Base-by-base conservation (phyloP, 2,797 vertebrate genomes). In the Malacoraja senta region DNA sequence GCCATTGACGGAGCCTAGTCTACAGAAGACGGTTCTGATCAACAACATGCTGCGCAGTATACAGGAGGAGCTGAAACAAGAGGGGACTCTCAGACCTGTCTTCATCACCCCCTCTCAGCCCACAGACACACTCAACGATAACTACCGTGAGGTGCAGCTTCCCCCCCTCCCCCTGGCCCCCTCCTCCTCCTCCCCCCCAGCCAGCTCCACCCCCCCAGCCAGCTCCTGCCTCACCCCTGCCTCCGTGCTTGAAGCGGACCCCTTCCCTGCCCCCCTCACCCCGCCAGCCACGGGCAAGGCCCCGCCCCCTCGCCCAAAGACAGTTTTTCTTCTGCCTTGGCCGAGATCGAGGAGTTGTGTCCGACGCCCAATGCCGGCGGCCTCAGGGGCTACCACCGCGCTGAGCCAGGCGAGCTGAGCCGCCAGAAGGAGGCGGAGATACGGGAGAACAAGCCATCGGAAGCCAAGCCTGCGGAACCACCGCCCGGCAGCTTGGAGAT, bases 1-100 rank as follows among this genome's bases (percentile, higher is more conserved):
- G 94, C 97, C 98, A 6, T 97, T 98, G 83, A 96, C 97, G 0
- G 98, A 99, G 96, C 99, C 98, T 71, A 98, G 98, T 95, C 96
- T 99, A 96, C 98, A 99, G 95, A 98, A 98, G 95, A 98, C 98
- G 0, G 98, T 99, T 95, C 96, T 99, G 95, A 99, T 99, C 95
- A 99, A 99, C 97, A 99, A 99, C 97, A 98, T 99, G 98, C 94
- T 99, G 95, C 97, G 98, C 24, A 98, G 99, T 94, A 99, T 99
- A 96, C 98, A 99, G 96, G 98, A 99, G 13, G 99, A 99, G 93
- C 98, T 99, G 74, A 98, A 98, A 94, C 98, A 97, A 95, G 99
- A 99, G 94, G 99, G 99, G 93, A 97, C 97, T 93, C 96, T 98
- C 94, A 96, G 98, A 94, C 98, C 98, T 0, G 94, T 97, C 93